phyloP scores from a whole-genome alignment of 1,140 invertebrate genomes.

The Diachasma alloeum region DNA sequence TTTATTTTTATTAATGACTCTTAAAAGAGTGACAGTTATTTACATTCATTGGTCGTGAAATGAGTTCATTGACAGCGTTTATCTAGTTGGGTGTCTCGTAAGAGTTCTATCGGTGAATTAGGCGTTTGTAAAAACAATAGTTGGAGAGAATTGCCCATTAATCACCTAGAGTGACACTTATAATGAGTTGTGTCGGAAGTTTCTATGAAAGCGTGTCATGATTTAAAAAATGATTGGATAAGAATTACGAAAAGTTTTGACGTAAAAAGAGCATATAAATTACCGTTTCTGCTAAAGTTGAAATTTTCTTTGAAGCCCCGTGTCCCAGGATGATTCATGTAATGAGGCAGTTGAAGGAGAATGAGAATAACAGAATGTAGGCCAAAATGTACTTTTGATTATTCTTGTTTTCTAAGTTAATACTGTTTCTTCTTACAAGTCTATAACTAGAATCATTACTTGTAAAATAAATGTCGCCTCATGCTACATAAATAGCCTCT shows the following conservation, averaged over 20 bases:
- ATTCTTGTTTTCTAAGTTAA: slow-evolving; percentile 7
- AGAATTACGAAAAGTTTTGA: background rate
- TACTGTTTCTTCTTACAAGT: background rate
- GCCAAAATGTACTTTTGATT: background rate
- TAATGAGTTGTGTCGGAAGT: background rate
- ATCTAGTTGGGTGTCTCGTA: background rate
- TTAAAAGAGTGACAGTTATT: too few relatives aligned
- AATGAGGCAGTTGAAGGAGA: too few relatives aligned
- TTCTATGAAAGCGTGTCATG: background rate
- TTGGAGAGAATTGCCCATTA: background rate
- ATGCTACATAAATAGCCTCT: too few relatives aligned
- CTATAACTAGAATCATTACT: background rate
- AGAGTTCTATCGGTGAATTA: background rate
- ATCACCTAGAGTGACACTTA: background rate
- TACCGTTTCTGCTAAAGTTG: background rate
- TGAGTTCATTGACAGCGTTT: too few relatives aligned
- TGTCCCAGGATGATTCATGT: background rate
- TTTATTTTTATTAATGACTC: too few relatives aligned
- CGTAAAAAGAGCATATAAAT: background rate
- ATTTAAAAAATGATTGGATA: background rate
- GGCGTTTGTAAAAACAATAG: background rate
- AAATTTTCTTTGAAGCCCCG: background rate
- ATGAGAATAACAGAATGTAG: too few relatives aligned
- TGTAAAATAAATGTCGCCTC: too few relatives aligned
- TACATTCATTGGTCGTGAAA: too few relatives aligned